These are phyloP conservation scores for Xyrichtys novacula DNA, from an alignment of 2,797 vertebrate species.

Conservation along the genomic window DNA sequence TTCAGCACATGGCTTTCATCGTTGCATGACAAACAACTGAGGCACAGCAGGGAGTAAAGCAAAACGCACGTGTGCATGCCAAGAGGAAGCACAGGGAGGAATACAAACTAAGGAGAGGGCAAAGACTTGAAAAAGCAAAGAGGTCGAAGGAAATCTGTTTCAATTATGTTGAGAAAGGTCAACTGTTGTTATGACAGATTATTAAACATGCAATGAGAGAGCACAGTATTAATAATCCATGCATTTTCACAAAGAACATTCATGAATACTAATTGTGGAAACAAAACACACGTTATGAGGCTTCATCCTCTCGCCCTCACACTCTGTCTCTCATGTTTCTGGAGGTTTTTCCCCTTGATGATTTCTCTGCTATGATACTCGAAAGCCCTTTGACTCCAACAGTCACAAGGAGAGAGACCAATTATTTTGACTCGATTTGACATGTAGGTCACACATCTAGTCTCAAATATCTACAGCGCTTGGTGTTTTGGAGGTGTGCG, in stretches of 20 bases:
- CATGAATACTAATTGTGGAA: slow-evolving; percentile 32
- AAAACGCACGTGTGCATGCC: slow-evolving; percentile 48
- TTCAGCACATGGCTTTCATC: slow-evolving; percentile 66
- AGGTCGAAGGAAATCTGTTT: slow-evolving; percentile 49
- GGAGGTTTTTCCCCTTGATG: slow-evolving; percentile 24
- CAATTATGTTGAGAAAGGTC: slow-evolving; percentile 65
- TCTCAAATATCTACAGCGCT: slow-evolving; percentile 4
- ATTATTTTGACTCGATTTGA: slow-evolving; percentile 57
- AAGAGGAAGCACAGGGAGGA: slow-evolving; percentile 35
- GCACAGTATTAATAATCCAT: slow-evolving; percentile 56
- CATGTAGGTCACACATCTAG: slow-evolving; percentile 50
- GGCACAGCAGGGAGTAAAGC: slow-evolving; percentile 54
- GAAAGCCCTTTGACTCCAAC: slow-evolving; percentile 15
- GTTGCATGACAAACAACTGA: slow-evolving; percentile 61
- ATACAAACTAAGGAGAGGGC: slow-evolving; percentile 44
- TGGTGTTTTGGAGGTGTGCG: neutral
- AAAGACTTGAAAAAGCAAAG: slow-evolving; percentile 27
- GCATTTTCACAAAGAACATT: slow-evolving; percentile 21
- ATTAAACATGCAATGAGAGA: slow-evolving; percentile 48
- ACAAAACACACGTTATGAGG: neutral
- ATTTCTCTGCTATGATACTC: slow-evolving; percentile 5
- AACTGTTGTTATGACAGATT: slow-evolving; percentile 58
- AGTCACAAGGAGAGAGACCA: slow-evolving; percentile 31
- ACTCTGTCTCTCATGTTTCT: slow-evolving; percentile 5
- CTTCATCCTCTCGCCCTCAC: neutral